Base-by-base conservation (phyloP, 2,888 invertebrate species). In the Dicranocentrus wangi region DNA sequence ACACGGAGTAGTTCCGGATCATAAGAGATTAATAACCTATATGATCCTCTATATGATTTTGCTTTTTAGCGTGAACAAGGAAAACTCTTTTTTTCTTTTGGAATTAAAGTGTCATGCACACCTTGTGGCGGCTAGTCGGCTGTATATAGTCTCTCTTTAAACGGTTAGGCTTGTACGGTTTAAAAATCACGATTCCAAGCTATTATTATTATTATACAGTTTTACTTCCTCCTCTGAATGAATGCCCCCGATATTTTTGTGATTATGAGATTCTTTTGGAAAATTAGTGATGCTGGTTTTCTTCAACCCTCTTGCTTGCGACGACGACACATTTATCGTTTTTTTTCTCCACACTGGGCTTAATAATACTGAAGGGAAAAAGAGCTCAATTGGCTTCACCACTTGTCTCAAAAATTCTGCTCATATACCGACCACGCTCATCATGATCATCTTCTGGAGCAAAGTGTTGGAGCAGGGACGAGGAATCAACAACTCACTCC, bases 1-100 rank as follows among this genome's bases (percentile, higher is more conserved):
- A 61, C 69, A 73, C 61, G 42, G 55, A 72, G 58, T 28, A 55
- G 65, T 79, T 79, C 79, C 79, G 79, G 79, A 79, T 79, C 66
- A 68, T 79, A 79, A 79, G 79, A 72, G 79, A 79, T 79, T 79
- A 79, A 79, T 79, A 79, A 71, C 79, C 79, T 66, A n/a, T n/a
- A n/a, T n/a, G 66, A 71, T 79, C 72, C 79, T 79, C n/a, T n/a
- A n/a, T n/a, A 66, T 60, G 66, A 79, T 79, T 68, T 72, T 47
- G n/a, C 65, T 65, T 70, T 60, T 28, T 27, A 77, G 63, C 27
- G n/a, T n/a, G n/a, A n/a, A n/a, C n/a, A n/a, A n/a, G n/a, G n/a
- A n/a, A n/a, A n/a, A n/a, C n/a, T n/a, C n/a, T n/a, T n/a, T n/a
- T n/a, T n/a, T n/a, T n/a, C n/a, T n/a, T n/a, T n/a, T n/a, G 51